These are phyloP conservation scores for Parotocinclus haroldoi DNA, from an alignment of 2,797 vertebrate species.

Conservation along the genomic window DNA sequence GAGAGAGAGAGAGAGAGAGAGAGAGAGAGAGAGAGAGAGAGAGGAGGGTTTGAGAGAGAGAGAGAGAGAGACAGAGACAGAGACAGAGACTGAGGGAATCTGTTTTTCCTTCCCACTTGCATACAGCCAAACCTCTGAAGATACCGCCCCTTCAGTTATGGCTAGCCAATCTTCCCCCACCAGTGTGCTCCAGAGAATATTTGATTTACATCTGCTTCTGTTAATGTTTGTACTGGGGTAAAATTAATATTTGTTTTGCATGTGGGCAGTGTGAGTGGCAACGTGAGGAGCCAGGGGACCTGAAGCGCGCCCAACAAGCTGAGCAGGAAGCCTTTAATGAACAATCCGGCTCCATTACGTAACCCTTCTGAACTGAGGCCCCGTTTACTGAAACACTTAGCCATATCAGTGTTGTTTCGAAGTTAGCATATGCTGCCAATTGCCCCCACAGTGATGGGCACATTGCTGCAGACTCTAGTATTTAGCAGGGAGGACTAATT, in stretches of 20 bases:
- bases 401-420: slow-evolving; percentile 50
- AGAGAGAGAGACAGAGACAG: not conserved
- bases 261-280: slow-evolving; percentile 45
- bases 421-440: slow-evolving; percentile 55
- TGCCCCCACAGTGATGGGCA: slow-evolving; percentile 45
- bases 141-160: slow-evolving; percentile 14
- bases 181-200: slow-evolving; percentile 22
- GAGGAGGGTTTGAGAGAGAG: not conserved
- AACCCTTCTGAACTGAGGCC: slow-evolving; percentile 47
- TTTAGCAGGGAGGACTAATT: slow-evolving; percentile 55
- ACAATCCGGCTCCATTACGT: slow-evolving; percentile 47
- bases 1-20: not conserved
- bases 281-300: slow-evolving; percentile 49
- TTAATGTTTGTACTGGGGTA: slow-evolving; percentile 53
- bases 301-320: slow-evolving; percentile 37
- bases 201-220: slow-evolving; percentile 53
- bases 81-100: not conserved
- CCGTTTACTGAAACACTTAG: slow-evolving; percentile 46
- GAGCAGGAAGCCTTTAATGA: slow-evolving; percentile 53
- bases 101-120: slow-evolving; percentile 8
- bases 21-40: not conserved
- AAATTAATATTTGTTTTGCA: slow-evolving; percentile 56
- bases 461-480: slow-evolving; percentile 47
- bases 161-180: slow-evolving; percentile 22
- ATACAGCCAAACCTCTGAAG: slow-evolving; percentile 27